A percentile compares a stretch with the other conserved stretches of the same genome.
These are phyloP conservation scores for Rhadina sibilatrix DNA, from an alignment of 2,113 vertebrate genomes.

Conservation along the genomic window DNA sequence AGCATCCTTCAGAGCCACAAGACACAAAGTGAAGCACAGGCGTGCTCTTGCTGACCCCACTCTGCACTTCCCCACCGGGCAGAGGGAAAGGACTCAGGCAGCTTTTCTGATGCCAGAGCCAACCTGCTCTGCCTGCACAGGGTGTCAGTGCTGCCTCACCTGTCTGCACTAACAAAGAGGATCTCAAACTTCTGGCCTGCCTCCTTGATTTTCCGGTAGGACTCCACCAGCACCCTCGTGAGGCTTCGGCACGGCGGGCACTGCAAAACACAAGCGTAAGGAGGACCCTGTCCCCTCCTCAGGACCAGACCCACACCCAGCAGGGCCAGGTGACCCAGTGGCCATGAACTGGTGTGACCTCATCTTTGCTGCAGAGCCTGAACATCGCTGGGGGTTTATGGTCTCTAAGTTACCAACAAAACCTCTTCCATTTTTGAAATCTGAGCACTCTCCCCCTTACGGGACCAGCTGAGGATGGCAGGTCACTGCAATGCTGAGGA, in stretches of 20 bases:
- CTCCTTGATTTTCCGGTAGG: conserved; percentile 92
- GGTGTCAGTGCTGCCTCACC: conserved; percentile 68
- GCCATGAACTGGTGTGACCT: neutral
- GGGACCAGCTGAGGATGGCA: neutral
- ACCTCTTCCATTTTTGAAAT: neutral
- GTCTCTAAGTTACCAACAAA: neutral
- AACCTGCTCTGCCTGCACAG: neutral
- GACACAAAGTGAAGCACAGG: neutral
- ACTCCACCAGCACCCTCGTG: conserved; percentile 92
- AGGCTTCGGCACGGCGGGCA: conserved; percentile 95
- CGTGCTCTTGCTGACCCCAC: neutral
- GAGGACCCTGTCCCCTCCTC: neutral
- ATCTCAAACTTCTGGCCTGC: conserved; percentile 96
- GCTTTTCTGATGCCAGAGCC: neutral
- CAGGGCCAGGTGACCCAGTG: neutral
- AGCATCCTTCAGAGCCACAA: neutral
- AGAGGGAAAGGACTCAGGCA: neutral
- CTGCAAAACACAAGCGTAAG: conserved; percentile 63
- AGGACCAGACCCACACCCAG: neutral
- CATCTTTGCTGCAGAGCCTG: neutral
- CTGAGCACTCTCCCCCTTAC: neutral
- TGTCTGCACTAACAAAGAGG: conserved; percentile 95
- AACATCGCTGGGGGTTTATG: rapidly evolving
- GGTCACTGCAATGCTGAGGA: neutral
- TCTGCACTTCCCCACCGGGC: neutral